Evolutionary conservation across 1,140 invertebrate species (phyloP), one percentile per base, ranked within the genome.

Genomic region (Drosophila pruinosa): DNA sequence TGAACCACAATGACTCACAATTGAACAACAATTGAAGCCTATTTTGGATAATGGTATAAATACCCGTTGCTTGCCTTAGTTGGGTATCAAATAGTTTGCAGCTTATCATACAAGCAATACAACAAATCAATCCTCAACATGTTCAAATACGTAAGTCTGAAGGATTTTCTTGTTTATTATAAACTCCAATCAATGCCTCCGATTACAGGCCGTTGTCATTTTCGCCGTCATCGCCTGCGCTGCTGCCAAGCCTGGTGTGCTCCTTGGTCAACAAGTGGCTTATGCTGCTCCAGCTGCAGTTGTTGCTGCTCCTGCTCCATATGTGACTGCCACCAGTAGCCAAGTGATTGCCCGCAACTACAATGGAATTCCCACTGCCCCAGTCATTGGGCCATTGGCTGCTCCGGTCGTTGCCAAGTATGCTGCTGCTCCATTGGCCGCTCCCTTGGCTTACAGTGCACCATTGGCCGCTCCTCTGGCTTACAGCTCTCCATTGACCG

Each of bases 261-360:
- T 50, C 38, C 73, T 52, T 41, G n/a, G 83, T 71, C 69, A 38
- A 72, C 76, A 12, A 14, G n/a, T 76, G 34, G 61, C 74, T 2
- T 65, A 74, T 17, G 15, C 47, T 34, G 68, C 91, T 22, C 89
- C 86, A 0, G 72, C 63, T 5, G 88, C 90, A 4, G 65, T 91
- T 8, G 68, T 83, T 0, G 75, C 85, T 24, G 76, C 77, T n/a
- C 77, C 77, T 48, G 78, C 91, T 34, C 91, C 91, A 2, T 75
- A 89, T 12, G 72, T 92, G 31, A 92, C 92, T n/a, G 91, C 92
- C 14, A 89, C 82, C 5, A 92, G 92, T 31, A 92, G 91, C 24
- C 92, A 93, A 75, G 90, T 91, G 50, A 56, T 92, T 64, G 91
- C 92, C 39, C 89, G 92, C 43, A 92, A 92, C 70, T 92, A 77